Evolutionary conservation across 1,140 invertebrate species (phyloP).

Genomic region (Sipha flava): DNA sequence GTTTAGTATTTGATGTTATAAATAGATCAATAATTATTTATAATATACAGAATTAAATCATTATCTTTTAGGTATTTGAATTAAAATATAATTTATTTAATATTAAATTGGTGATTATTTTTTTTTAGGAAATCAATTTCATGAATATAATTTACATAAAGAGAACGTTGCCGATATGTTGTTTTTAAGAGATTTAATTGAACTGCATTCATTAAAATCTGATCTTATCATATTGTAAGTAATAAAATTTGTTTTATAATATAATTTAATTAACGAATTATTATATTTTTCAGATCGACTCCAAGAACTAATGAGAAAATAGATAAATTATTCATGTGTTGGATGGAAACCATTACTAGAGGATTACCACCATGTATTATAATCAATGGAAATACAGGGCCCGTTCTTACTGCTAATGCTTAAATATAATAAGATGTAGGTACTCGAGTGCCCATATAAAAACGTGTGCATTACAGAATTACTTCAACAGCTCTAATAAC

Average conservation of each 20-base stretch:
- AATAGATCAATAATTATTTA: no score
- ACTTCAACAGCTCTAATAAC: no score
- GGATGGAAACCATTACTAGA: constrained; percentile 80
- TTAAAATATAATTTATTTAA: no score
- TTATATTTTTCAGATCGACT: constrained; percentile 75
- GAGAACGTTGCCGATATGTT: constrained; percentile 87
- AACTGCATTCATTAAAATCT: constrained; percentile 75
- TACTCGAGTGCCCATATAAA: no score
- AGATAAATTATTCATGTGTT: constrained; percentile 83
- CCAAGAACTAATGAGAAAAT: constrained; percentile 82
- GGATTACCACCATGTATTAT: constrained; percentile 85
- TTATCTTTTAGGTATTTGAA: no score
- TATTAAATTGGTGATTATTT: background rate
- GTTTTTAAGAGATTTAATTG: constrained; percentile 73
- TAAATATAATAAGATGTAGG: no score
- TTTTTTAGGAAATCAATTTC: constrained; percentile 46
- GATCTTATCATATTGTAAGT: constrained; percentile 82
- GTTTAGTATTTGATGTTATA: no score
- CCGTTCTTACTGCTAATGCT: constrained; percentile 93
- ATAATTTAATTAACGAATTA: background rate
- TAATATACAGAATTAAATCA: no score
- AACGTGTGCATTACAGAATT: no score
- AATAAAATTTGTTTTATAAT: background rate
- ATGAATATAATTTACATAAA: constrained; percentile 72
- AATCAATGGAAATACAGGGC: constrained; percentile 87